Evolutionary conservation across 2,888 invertebrate genomes (phyloP), one percentile per base, ranked within the genome.

Genomic region (Griposia aprilina): DNA sequence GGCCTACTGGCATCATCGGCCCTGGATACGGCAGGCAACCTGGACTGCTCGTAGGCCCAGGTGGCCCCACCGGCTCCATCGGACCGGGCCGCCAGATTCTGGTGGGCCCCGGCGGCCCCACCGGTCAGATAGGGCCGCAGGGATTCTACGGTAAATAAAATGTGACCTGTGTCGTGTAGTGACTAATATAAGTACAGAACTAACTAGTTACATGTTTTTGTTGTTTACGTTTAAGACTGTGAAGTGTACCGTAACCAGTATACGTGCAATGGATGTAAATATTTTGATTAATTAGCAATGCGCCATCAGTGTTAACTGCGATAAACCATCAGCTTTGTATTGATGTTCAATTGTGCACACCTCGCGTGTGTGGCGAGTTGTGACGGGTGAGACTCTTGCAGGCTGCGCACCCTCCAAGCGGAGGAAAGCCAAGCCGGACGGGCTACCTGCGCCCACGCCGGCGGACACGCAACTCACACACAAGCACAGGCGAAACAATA

Each of bases 61-160:
- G 95, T 0, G 95, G 95, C 11, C 94, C 94, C 4, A 93, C 93
- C 0, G 94, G 93, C 1, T 81, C 87, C 55, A 92, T 93, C 59
- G 93, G 94, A 15, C 92, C 93, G 30, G 83, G 90, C 30, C 89
- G 92, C n/a, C 89, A 85, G 30, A 66, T 92, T 20, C 82, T 92
- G 15, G 89, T 89, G 10, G 97, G 97, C 2, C 97, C 97, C 1
- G 97, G 97, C 0, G 96, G 96, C 2, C 96, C 96, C 41, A 94
- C 94, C 0, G 96, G 95, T 6, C 88, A 88, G 20, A 93, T 95
- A 76, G 94, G 96, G 7, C 94, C 95, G 0, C 90, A 91, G 66
- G 87, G 90, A 80, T 93, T 90, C 83, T 97, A 97, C 74, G 97
- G 97, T 92, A 93, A 91, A 93, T 97, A 89, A 80, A 71, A n/a